Evolutionary conservation across 2,888 invertebrate species (phyloP).

Genomic region (Palloptera scutellata): DNA sequence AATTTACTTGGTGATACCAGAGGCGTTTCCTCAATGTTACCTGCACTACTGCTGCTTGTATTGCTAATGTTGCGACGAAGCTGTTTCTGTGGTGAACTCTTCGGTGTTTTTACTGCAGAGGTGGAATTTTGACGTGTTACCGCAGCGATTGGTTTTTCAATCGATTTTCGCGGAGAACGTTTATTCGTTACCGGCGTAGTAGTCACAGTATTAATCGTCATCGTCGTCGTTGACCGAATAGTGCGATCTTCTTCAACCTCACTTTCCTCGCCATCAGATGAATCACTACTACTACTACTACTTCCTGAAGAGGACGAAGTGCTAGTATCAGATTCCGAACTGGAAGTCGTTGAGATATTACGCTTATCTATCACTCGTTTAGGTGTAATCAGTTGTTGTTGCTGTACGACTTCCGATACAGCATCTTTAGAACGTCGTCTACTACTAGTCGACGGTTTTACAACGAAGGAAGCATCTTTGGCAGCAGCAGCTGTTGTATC

Average conservation of each 20-base stretch:
- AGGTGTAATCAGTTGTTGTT: slow-evolving; percentile 32
- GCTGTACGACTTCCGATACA: slow-evolving; percentile 19
- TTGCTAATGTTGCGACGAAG: slow-evolving; percentile 42
- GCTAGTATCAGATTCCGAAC: slow-evolving; percentile 54
- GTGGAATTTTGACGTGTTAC: slow-evolving; percentile 46
- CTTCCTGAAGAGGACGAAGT: slow-evolving; percentile 51
- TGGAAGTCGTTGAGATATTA: slow-evolving; percentile 50
- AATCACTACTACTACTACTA: slow-evolving; percentile 51
- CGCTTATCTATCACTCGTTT: slow-evolving; percentile 45
- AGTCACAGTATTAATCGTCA: no score
- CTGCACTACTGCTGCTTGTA: slow-evolving; percentile 33
- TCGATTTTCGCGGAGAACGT: slow-evolving; percentile 51
- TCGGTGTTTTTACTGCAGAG: slow-evolving; percentile 32
- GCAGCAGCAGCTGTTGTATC: slow-evolving; percentile 34
- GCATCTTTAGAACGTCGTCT: slow-evolving; percentile 52
- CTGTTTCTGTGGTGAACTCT: slow-evolving; percentile 46
- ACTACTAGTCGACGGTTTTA: slow-evolving; percentile 35
- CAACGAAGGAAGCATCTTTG: slow-evolving; percentile 16
- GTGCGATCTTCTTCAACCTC: slow-evolving; percentile 39
- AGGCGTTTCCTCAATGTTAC: slow-evolving; percentile 25
- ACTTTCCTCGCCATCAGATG: slow-evolving; percentile 41
- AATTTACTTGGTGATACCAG: slow-evolving; percentile 23
- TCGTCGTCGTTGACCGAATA: slow-evolving; percentile 22
- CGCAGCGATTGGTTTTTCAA: slow-evolving; percentile 38
- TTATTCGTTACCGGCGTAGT: slow-evolving; percentile 39